Evolutionary conservation across 2,888 invertebrate genomes (phyloP), one percentile per base, ranked within the genome.

Genomic region (Caenorhabditis becei): DNA sequence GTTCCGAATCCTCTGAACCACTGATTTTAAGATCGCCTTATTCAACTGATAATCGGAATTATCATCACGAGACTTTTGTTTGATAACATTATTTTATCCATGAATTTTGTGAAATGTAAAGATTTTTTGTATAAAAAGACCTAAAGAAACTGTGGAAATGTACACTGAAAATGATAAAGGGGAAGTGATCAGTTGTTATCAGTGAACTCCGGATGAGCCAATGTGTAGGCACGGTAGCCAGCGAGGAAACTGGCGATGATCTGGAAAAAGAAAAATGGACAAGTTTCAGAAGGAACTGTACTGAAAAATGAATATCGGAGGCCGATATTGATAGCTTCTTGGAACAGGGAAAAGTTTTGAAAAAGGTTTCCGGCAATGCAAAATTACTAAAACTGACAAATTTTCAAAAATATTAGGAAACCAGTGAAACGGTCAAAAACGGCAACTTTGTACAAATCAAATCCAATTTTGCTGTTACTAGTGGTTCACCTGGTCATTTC

Each of bases 181-280:
- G 37, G 53, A 53, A 54, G 24, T 54, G 44, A 20, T 49, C 24
- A 59, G 49, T 53, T 66, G 49, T 77, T 67, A 28, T 77, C 75
- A 7, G 49, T 20, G 54, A 70, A 80, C 5, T 80, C 80, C 16
- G 80, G 80, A 71, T 80, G 70, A 32, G 80, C 75, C 35, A 80
- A n/a, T 5, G 70, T 75, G 70, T 83, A 83, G 0, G 83, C 85
- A 53, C 85, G 77, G 56, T 83, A 85, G 23, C 80, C 85, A 59
- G 83, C 83, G 28, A 85, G 59, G 62, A 83, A 85, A 71, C 82
- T 80, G 32, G 85, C 85, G 37, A 83, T 80, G 10, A 85, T 71
- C 83, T 84, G 81, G n/a, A 81, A 81, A 37, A 51, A n/a, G 53
- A n/a, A n/a, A n/a, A n/a, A n/a, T n/a, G n/a, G n/a, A n/a, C n/a